phyloP scores from a whole-genome alignment of 2,888 invertebrate species.

The Rhamnusium bicolor region DNA sequence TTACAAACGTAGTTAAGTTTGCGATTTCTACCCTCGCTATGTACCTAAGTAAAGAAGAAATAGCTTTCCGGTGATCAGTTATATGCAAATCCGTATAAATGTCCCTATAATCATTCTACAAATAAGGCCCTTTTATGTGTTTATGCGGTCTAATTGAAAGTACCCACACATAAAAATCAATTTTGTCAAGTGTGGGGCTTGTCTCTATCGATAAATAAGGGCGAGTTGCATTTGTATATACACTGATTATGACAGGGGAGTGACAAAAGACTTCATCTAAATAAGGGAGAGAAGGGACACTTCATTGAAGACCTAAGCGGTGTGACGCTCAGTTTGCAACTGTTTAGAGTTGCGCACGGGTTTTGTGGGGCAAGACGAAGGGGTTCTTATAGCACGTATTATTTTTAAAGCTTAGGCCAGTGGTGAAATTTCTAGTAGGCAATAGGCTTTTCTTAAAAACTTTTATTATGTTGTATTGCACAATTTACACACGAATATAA shows the following conservation, averaged over 20 bases:
- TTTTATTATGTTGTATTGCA: too few relatives aligned
- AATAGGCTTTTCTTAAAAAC: too few relatives aligned
- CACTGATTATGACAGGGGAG: slow-evolving; percentile 59
- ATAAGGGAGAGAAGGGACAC: slow-evolving; percentile 51
- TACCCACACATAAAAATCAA: slow-evolving; percentile 69
- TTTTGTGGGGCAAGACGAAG: background rate
- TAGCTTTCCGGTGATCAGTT: slow-evolving; percentile 45
- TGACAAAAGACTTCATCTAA: slow-evolving; percentile 55
- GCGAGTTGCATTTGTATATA: slow-evolving; percentile 55
- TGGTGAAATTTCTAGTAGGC: background rate
- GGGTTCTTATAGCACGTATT: background rate
- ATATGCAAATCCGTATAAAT: slow-evolving; percentile 62
- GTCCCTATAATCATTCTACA: slow-evolving; percentile 59
- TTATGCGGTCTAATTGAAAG: slow-evolving; percentile 67
- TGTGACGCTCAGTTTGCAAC: slow-evolving; percentile 18
- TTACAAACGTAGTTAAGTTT: background rate
- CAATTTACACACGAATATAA: too few relatives aligned
- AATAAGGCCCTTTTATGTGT: slow-evolving; percentile 58
- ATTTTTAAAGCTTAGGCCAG: background rate
- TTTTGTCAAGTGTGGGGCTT: slow-evolving; percentile 59
- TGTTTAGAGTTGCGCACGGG: slow-evolving; percentile 13
- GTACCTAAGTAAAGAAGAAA: slow-evolving; percentile 1
- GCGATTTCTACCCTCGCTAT: background rate
- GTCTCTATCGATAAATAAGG: slow-evolving; percentile 47
- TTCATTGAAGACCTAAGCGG: slow-evolving; percentile 38